Base-by-base conservation (phyloP, 2,797 vertebrate genomes). In the Cygnus olor region DNA sequence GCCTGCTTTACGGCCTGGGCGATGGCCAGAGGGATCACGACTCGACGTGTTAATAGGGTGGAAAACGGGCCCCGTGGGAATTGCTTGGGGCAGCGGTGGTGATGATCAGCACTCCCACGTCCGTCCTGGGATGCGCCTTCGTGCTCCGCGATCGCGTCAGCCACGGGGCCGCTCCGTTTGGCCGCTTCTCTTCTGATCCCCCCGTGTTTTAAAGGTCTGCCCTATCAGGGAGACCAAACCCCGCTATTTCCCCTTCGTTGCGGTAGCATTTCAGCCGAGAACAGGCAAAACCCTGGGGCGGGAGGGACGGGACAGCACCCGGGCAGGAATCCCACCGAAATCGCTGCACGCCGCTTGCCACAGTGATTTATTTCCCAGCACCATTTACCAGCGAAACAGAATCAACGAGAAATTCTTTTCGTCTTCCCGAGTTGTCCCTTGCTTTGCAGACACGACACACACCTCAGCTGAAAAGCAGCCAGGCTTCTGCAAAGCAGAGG, bases 191-290 rank as follows among this genome's bases (percentile, higher is more conserved):
- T n/a, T 85, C 85, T n/a, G 47, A 2, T 7, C 57, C 0, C 34
- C 30, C 32, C 2, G 0, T 3, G 7, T 4, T 47, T 63, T n/a
- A 8, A 0, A 6, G 24, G 38, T 66, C 30, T 36, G 36, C 30
- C 42, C 6, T 17, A 65, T 32, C 27, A 6, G 65, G 22, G 79
- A 49, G 27, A 22, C 21, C 19, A 36, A 44, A 44, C 16, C 54
- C 63, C 49, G 0, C 8, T 1, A 0, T 49, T 61, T 65, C 53
- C 11, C 40, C 58, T 36, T 45, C 72, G 38, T 28, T 4, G 14
- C 11, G 11, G 51, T 45, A 17, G 16, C 38, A 14, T 22, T 60
- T 28, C 65, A 12, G 28, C 16, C 8, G 27, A 40, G 56, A 53
- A 34, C 2, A 2, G 49, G n/a, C 16, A 44, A 51, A 71, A 11